phyloP scores from a whole-genome alignment of 1,140 invertebrate species.

The Trachymyrmex cornetzi region DNA sequence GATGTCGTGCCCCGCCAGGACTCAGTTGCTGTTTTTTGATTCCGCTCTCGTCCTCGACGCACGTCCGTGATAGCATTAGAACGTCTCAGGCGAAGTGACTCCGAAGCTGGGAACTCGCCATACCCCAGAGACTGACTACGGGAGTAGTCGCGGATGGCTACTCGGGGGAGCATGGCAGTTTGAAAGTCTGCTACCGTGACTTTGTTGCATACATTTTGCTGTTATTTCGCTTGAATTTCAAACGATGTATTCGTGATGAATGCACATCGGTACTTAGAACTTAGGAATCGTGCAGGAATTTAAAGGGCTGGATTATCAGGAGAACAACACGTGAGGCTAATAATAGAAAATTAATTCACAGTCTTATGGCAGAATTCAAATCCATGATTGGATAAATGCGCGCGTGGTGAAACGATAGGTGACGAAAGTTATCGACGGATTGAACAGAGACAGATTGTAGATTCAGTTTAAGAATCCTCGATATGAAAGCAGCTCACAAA shows the following conservation, averaged over 20 bases:
- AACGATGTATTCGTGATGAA: constrained; percentile 32
- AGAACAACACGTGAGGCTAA: constrained; percentile 28
- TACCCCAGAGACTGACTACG: neutral
- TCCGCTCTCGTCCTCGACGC: constrained; percentile 39
- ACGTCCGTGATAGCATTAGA: constrained; percentile 58
- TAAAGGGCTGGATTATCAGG: constrained; percentile 6
- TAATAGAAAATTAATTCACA: constrained; percentile 55
- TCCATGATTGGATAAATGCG: neutral
- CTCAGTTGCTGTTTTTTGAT: constrained; percentile 45
- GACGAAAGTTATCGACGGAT: constrained; percentile 2
- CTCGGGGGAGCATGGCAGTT: constrained; percentile 41
- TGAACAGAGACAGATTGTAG: neutral
- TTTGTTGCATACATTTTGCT: constrained; percentile 66
- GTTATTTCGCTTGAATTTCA: constrained; percentile 45
- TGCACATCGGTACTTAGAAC: constrained; percentile 25
- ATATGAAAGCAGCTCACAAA: neutral
- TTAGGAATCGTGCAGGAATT: neutral
- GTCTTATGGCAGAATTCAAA: constrained; percentile 14
- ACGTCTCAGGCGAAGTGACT: constrained; percentile 25
- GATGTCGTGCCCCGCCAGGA: constrained; percentile 32
- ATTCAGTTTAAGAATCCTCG: neutral
- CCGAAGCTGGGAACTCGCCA: constrained; percentile 6
- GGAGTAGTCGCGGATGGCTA: neutral
- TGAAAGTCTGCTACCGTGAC: constrained; percentile 66
- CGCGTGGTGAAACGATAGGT: constrained; percentile 18